phyloP scores from a whole-genome alignment of 2,888 invertebrate genomes.

The Caenorhabditis sp. region DNA sequence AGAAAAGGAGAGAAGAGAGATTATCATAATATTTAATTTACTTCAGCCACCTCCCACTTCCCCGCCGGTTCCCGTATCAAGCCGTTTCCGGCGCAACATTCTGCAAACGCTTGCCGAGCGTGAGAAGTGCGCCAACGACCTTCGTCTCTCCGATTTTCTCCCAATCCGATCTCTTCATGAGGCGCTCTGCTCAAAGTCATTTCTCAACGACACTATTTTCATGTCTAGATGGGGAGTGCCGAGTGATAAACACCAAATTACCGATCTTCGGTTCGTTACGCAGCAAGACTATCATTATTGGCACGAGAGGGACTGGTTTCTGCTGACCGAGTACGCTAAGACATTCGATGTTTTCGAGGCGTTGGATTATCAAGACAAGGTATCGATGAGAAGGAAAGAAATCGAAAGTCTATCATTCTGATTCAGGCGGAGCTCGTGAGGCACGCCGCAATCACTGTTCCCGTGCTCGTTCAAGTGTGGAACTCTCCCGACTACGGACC shows the following conservation, averaged over 20 bases:
- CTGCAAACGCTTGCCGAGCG: slow-evolving; percentile 15
- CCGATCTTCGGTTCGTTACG: slow-evolving; percentile 66
- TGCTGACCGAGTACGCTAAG: slow-evolving; percentile 79
- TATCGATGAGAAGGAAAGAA: slow-evolving; percentile 15
- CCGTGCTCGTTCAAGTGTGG: slow-evolving; percentile 76
- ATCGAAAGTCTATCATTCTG: slow-evolving; percentile 19
- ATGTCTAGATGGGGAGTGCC: slow-evolving; percentile 41
- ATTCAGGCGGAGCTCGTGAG: slow-evolving; percentile 74
- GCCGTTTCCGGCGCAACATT: slow-evolving; percentile 1
- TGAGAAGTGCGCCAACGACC: slow-evolving; percentile 46
- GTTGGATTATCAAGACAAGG: slow-evolving; percentile 72
- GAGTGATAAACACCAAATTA: slow-evolving; percentile 41
- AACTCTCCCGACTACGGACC: slow-evolving; percentile 74
- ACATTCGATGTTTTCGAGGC: slow-evolving; percentile 73
- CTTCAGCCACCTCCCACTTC: slow-evolving; percentile 24
- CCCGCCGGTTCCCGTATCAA: not conserved
- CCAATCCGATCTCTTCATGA: slow-evolving; percentile 48
- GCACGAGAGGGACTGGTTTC: slow-evolving; percentile 75
- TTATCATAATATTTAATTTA: too few relatives aligned
- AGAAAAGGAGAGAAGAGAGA: too few relatives aligned
- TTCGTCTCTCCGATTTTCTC: slow-evolving; percentile 55
- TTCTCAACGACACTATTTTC: slow-evolving; percentile 50
- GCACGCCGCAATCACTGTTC: slow-evolving; percentile 76
- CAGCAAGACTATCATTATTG: slow-evolving; percentile 74
- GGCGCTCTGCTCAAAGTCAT: slow-evolving; percentile 55